These are phyloP conservation scores for Tragelaphus strepsiceros DNA, from an alignment of 2,113 vertebrate genomes.

Conservation along the genomic window DNA sequence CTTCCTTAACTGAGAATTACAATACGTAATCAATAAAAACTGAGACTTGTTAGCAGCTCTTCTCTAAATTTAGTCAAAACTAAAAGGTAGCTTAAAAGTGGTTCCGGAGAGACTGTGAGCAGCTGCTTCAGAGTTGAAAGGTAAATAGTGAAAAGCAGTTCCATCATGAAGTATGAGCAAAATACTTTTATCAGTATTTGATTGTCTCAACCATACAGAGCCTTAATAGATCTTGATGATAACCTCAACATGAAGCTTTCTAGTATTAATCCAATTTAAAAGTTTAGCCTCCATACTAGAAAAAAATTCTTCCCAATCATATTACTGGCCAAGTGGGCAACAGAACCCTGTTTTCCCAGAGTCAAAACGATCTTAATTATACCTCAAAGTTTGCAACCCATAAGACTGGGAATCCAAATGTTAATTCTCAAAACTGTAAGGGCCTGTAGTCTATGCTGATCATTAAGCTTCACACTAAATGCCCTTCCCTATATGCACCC, in stretches of 20 bases:
- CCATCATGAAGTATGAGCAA: background rate
- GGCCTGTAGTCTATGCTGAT: background rate
- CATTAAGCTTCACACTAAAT: background rate
- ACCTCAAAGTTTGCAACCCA: background rate
- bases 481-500: background rate
- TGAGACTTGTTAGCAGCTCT: background rate
- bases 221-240: background rate
- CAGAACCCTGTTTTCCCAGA: background rate
- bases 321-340: background rate
- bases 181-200: background rate
- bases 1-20: background rate
- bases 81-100: background rate
- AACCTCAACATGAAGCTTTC: background rate
- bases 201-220: background rate
- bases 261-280: background rate
- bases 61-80: background rate
- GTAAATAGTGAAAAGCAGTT: background rate
- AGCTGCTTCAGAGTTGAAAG: background rate
- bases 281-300: background rate
- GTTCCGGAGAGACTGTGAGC: background rate
- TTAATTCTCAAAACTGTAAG: background rate
- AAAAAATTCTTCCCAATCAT: background rate
- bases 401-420: background rate
- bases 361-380: background rate
- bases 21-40: background rate